Percentiles rank a stretch among this genome's conserved stretches.
phyloP scores from a whole-genome alignment of 2,113 vertebrate species.

The Athene noctua region DNA sequence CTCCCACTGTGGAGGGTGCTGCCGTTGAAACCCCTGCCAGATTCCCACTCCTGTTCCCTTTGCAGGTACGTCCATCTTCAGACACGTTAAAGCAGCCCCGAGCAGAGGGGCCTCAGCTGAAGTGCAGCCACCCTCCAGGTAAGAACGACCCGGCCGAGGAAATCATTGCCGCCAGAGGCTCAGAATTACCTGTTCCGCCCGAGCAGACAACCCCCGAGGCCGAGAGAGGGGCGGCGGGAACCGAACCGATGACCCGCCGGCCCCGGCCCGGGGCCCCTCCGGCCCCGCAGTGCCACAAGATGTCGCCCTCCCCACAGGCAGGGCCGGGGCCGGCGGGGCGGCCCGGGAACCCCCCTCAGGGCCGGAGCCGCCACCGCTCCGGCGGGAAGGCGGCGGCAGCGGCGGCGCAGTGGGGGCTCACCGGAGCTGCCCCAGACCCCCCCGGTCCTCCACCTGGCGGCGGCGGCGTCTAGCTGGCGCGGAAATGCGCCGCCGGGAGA shows the following conservation, averaged over 20 bases:
- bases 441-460: too few species aligned
- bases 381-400: too few species aligned
- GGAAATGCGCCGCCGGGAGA: too few species aligned
- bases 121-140: too few species aligned
- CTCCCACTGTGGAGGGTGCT: not conserved
- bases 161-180: not conserved
- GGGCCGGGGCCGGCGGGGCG: not conserved
- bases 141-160: not conserved
- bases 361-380: not conserved
- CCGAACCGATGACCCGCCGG: not conserved
- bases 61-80: too few species aligned
- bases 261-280: rapidly evolving
- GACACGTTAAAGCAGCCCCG: not conserved
- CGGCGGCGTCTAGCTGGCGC: not conserved
- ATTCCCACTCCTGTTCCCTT: not conserved
- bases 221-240: too few species aligned
- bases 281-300: slow-evolving; percentile 48
- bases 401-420: not conserved
- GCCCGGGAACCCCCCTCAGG: not conserved
- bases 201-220: not conserved
- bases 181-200: not conserved
- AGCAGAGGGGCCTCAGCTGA: too few species aligned
- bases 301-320: slow-evolving; percentile 68
- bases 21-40: not conserved
- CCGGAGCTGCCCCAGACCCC: not conserved